phyloP scores from a whole-genome alignment of 1,140 invertebrate species.

The Drosophila insularis region DNA sequence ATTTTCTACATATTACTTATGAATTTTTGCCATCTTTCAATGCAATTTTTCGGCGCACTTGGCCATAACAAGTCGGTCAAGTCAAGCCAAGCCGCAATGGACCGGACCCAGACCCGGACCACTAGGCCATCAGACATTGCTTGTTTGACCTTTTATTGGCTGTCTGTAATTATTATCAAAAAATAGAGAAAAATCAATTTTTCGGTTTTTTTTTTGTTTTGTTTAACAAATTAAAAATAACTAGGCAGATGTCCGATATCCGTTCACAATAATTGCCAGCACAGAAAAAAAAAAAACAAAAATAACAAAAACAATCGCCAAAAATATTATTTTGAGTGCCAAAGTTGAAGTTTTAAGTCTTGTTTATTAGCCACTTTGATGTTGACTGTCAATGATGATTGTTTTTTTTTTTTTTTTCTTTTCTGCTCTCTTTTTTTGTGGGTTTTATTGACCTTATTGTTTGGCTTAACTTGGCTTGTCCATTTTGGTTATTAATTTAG shows the following conservation, averaged over 20 bases:
- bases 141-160: conserved; percentile 75
- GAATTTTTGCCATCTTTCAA: conserved; percentile 57
- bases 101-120: background rate
- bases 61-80: conserved; percentile 79
- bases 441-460: conserved; percentile 40
- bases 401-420: background rate
- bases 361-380: conserved; percentile 11
- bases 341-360: conserved; percentile 41
- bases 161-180: conserved; percentile 70
- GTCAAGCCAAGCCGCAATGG: conserved; percentile 38
- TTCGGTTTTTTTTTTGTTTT: conserved; percentile 35
- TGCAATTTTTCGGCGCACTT: conserved; percentile 56
- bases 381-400: conserved; percentile 9
- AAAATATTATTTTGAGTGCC: conserved; percentile 23
- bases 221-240: conserved; percentile 71
- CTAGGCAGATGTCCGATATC: conserved; percentile 56
- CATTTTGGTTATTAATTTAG: conserved; percentile 58
- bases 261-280: conserved; percentile 41
- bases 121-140: conserved; percentile 57
- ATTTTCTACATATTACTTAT: conserved; percentile 74
- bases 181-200: conserved; percentile 61
- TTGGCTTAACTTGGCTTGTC: conserved; percentile 33
- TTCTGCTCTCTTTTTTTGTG: background rate
- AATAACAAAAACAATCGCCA: conserved; percentile 25
- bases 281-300: conserved; percentile 25